Percentiles rank a stretch among this genome's conserved stretches.
phyloP scores from a whole-genome alignment of 2,888 invertebrate species.

The Cantharis flavilabris region DNA sequence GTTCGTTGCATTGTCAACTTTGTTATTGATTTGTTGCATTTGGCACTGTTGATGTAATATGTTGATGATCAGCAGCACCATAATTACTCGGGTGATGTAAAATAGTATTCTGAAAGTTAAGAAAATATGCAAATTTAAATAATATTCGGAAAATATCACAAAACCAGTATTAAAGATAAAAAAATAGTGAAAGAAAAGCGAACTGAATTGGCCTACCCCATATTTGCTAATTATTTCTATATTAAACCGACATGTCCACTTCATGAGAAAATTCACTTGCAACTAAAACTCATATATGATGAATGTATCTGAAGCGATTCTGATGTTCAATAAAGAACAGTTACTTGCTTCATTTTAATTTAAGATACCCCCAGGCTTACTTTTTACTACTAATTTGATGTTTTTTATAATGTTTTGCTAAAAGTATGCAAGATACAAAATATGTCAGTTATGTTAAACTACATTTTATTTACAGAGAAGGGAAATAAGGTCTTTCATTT shows the following conservation, averaged over 20 bases:
- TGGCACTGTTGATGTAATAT: constrained; percentile 19
- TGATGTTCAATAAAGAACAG: constrained; percentile 16
- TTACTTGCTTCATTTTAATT: constrained; percentile 24
- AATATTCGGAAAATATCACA: neutral
- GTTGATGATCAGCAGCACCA: constrained; percentile 18
- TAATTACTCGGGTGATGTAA: constrained; percentile 7
- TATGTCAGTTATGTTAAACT: neutral
- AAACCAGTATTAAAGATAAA: no score
- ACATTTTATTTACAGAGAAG: neutral
- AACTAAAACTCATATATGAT: neutral
- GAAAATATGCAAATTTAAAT: no score
- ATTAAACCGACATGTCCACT: neutral
- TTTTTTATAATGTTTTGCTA: neutral
- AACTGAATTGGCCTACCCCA: neutral
- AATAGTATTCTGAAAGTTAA: constrained; percentile 3
- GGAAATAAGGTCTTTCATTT: neutral
- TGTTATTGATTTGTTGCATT: constrained; percentile 9
- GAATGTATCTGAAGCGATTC: neutral
- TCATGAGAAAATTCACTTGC: neutral
- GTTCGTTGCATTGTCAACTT: neutral
- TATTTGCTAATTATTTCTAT: neutral
- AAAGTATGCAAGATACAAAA: neutral
- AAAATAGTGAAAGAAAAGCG: neutral
- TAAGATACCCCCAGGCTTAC: constrained; percentile 4
- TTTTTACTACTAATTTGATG: constrained; percentile 1